Conservation (phyloP, 2,113 vertebrate species). For the Neolamprologus ventralis region DNA sequence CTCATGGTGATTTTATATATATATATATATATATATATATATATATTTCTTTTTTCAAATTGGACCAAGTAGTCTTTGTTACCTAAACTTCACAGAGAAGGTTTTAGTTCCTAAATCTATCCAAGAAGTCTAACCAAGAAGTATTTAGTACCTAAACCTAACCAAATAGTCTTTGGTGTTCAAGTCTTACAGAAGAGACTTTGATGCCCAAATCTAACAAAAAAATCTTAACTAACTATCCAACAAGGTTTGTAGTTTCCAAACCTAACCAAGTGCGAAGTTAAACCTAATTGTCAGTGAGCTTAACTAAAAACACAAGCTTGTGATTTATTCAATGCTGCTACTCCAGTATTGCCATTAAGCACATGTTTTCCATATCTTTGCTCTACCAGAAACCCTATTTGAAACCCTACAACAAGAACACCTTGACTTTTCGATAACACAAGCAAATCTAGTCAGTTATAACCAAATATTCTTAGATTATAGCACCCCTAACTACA, state of each 20-base stretch:
- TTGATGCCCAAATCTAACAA: background rate
- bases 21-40: too few relatives aligned
- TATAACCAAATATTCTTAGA: background rate
- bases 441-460: background rate
- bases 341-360: background rate
- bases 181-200: background rate
- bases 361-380: background rate
- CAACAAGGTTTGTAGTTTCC: background rate
- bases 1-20: slow-evolving; percentile 18
- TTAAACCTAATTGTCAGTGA: background rate
- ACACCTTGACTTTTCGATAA: background rate
- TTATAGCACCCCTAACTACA: background rate
- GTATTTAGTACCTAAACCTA: background rate
- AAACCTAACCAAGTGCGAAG: background rate
- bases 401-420: background rate
- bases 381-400: background rate
- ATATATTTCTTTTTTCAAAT: background rate
- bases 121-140: background rate
- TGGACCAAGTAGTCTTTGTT: background rate
- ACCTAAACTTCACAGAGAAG: background rate
- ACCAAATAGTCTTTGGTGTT: background rate
- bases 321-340: background rate
- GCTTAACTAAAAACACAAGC: background rate
- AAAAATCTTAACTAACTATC: background rate
- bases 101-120: background rate